Conservation (phyloP, 2,888 invertebrate species). For the Encarsia formosa region DNA sequence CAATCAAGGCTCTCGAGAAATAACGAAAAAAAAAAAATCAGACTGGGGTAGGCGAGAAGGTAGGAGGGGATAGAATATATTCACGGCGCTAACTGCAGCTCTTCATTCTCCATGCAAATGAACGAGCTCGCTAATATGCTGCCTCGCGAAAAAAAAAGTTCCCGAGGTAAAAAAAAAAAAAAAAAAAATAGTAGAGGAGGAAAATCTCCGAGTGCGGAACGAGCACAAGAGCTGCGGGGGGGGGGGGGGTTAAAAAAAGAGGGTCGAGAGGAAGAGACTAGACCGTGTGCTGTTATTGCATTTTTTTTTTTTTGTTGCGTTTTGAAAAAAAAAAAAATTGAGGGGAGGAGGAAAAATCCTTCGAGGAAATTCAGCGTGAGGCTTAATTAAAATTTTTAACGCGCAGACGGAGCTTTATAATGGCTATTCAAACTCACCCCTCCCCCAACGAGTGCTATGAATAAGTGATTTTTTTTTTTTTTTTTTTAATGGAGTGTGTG, state of each 20-base stretch:
- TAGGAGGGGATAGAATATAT: too few species aligned
- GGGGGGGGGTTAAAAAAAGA: conserved; percentile 8
- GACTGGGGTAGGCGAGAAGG: conserved; percentile 11
- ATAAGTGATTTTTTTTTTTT: too few species aligned
- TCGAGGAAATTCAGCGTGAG: background rate
- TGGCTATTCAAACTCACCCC: too few species aligned
- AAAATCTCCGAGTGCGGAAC: conserved; percentile 10
- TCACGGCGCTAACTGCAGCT: conserved; percentile 8
- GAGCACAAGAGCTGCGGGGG: conserved; percentile 9
- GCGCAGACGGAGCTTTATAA: too few species aligned
- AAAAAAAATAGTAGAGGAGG: conserved; percentile 1
- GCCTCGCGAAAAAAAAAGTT: conserved; percentile 6
- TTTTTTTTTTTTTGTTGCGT: conserved; percentile 11
- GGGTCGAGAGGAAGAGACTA: conserved; percentile 20
- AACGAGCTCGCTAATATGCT: conserved; percentile 21
- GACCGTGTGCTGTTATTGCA: conserved; percentile 16
- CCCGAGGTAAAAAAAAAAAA: background rate
- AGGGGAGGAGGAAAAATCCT: background rate
- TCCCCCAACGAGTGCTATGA: too few species aligned
- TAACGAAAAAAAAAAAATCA: conserved; percentile 1
- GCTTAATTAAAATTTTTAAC: background rate
- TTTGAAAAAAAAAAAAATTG: conserved; percentile 1
- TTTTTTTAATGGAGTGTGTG: too few species aligned
- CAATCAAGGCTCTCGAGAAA: too few species aligned
- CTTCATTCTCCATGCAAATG: conserved; percentile 22